phyloP scores from a whole-genome alignment of 2,888 invertebrate genomes.

The Tetanocera ferruginea region DNA sequence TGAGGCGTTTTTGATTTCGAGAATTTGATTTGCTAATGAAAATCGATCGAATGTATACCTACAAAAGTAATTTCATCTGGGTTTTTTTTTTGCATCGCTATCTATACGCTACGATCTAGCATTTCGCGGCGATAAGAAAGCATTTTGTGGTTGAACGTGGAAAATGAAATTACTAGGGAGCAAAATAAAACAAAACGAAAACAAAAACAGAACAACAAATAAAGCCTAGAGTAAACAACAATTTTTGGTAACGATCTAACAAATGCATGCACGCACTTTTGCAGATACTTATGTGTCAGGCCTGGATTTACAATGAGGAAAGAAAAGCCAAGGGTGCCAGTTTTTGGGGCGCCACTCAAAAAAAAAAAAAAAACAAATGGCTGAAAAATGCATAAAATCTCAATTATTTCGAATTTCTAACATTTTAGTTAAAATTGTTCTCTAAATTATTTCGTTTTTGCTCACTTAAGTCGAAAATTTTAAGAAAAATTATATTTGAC shows the following conservation, averaged over 20 bases:
- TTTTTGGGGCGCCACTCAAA: no score
- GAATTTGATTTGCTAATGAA: conserved; percentile 33
- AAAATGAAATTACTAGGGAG: background rate
- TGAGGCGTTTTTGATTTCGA: conserved; percentile 32
- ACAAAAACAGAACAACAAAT: background rate
- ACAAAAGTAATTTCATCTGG: conserved; percentile 6
- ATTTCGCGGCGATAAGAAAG: background rate
- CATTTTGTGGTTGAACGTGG: background rate
- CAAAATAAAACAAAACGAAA: background rate
- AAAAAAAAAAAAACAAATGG: no score
- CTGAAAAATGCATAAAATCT: no score
- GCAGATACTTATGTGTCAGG: no score
- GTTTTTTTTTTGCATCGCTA: background rate
- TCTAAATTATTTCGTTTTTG: no score
- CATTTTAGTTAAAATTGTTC: no score
- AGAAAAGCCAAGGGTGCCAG: no score
- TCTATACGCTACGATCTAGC: conserved; percentile 1
- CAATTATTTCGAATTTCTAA: no score
- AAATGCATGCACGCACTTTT: background rate
- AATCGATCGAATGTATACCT: conserved; percentile 7
- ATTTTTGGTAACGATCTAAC: conserved; percentile 4
- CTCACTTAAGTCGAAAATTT: no score
- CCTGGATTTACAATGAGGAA: no score
- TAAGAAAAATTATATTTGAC: no score
- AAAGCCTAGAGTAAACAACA: background rate